Evolutionary conservation across 2,113 vertebrate species (phyloP).

Genomic region (Forbesichthys agassizii): DNA sequence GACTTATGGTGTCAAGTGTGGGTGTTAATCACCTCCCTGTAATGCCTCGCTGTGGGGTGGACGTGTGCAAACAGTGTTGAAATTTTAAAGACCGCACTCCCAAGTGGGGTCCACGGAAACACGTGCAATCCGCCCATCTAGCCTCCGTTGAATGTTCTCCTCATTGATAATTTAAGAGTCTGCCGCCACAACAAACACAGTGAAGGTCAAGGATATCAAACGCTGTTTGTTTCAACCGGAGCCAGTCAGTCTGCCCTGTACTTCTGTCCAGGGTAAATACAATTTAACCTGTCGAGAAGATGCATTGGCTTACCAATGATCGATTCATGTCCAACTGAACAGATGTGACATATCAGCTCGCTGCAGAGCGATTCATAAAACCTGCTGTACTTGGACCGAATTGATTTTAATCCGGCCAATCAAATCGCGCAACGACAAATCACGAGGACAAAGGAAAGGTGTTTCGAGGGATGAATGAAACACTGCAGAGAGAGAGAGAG

Average conservation of each 20-base stretch:
- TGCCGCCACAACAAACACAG: constrained; percentile 39
- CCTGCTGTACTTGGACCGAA: constrained; percentile 47
- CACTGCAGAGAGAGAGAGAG: not conserved
- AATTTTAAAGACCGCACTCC: no score
- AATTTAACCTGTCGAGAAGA: constrained; percentile 76
- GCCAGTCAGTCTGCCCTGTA: constrained; percentile 67
- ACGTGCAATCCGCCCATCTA: constrained; percentile 27
- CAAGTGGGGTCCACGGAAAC: not conserved
- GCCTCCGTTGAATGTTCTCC: constrained; percentile 38
- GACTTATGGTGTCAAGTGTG: no score
- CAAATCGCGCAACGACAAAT: constrained; percentile 77
- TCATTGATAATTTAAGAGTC: constrained; percentile 58
- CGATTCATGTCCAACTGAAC: constrained; percentile 65
- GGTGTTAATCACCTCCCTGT: no score
- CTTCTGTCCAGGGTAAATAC: constrained; percentile 72
- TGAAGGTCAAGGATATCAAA: constrained; percentile 68
- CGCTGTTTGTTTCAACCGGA: constrained; percentile 53
- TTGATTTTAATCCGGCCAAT: constrained; percentile 77
- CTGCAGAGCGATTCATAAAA: constrained; percentile 70
- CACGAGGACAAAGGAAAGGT: constrained; percentile 64
- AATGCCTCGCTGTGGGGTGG: no score
- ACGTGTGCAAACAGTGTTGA: no score
- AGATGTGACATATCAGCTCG: constrained; percentile 68
- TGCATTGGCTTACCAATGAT: constrained; percentile 70
- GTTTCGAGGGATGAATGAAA: constrained; percentile 38